A percentile compares a stretch with the other conserved stretches of the same genome.
These are phyloP conservation scores for Anthrax anthrax DNA, from an alignment of 2,888 invertebrate genomes.

Conservation along the genomic window DNA sequence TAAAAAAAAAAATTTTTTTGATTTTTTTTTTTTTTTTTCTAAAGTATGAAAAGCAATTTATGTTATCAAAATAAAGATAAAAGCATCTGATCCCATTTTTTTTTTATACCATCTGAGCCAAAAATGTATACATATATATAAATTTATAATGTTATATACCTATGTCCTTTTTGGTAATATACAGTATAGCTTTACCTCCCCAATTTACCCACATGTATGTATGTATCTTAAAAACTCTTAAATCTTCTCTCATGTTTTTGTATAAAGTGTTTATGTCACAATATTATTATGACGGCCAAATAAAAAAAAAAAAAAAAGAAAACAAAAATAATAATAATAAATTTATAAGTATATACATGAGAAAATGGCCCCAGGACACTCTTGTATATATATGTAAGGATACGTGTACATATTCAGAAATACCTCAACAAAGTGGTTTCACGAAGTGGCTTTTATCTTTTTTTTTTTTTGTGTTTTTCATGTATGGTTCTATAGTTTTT, in stretches of 20 bases:
- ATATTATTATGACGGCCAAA: not conserved
- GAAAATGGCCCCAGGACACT: conserved; percentile 5
- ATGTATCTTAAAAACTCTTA: too few relatives aligned
- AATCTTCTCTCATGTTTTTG: too few relatives aligned
- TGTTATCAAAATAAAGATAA: conserved; percentile 3
- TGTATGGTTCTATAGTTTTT: not conserved
- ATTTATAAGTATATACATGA: not conserved
- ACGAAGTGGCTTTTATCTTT: not conserved
- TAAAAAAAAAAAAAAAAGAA: not conserved
- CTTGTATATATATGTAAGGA: not conserved
- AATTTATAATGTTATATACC: too few relatives aligned
- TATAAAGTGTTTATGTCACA: not conserved
- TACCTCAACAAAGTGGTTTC: not conserved
- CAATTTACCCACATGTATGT: too few relatives aligned
- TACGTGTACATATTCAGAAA: not conserved
- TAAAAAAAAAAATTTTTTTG: too few relatives aligned
- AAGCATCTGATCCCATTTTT: conserved; percentile 3
- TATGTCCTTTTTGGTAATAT: too few relatives aligned
- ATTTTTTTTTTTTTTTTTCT: too few relatives aligned
- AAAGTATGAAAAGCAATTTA: conserved; percentile 5
- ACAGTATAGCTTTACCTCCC: too few relatives aligned
- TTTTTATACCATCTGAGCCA: not conserved
- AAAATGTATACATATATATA: not conserved
- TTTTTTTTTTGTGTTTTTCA: not conserved
- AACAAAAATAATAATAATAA: not conserved